Base-by-base conservation (phyloP, 2,113 vertebrate species). In the Gymnorhina tibicen region DNA sequence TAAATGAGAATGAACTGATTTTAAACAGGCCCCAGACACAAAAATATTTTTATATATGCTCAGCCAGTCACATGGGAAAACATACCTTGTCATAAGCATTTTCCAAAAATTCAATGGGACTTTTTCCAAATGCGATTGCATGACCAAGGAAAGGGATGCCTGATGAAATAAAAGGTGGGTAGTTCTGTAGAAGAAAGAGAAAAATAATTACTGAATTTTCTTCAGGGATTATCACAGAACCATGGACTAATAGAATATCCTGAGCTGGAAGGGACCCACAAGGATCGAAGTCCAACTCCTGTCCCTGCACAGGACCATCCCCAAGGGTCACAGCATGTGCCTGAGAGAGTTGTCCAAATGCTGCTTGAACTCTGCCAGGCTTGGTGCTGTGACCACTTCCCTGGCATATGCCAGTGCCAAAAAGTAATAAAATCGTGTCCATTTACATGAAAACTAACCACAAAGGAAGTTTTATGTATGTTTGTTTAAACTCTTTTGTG, bases 31-130 rank as follows among this genome's bases (percentile, higher is more conserved):
- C 52, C 6, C 19, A 64, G n/a, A 17, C 0, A 37, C 13, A 33
- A 33, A 59, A 66, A 10, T 13, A 41, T 24, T 62, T 30, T 12
- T 22, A 10, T 18, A 27, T 9, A n/a, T 11, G 9, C 20, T 41
- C 44, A 44, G 35, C 13, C 16, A 60, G 27, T 26, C 13, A 9
- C 3, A 19, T 16, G 4, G 10, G 23, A 60, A 75, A 41, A 91
- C 98, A 94, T 93, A 99, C 99, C 98, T 99, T 99, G 56, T 99
- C 98, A 70, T 99, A 99, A 10, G 99, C 99, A 35, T 98, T 98
- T 97, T 99, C 99, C 75, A 99, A 95, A 96, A 99, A 99, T 42
- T 99, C 99, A 94, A 99, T 99, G 78, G 99, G 99, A 89, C 98
- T 99, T 97, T 97, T 99, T 33, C 99, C 99, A 97, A 99, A 99